Percentiles rank a stretch among this genome's conserved stretches.
These are phyloP conservation scores for Molossus alvarezi DNA, from an alignment of 2,797 vertebrate species.

Conservation along the genomic window DNA sequence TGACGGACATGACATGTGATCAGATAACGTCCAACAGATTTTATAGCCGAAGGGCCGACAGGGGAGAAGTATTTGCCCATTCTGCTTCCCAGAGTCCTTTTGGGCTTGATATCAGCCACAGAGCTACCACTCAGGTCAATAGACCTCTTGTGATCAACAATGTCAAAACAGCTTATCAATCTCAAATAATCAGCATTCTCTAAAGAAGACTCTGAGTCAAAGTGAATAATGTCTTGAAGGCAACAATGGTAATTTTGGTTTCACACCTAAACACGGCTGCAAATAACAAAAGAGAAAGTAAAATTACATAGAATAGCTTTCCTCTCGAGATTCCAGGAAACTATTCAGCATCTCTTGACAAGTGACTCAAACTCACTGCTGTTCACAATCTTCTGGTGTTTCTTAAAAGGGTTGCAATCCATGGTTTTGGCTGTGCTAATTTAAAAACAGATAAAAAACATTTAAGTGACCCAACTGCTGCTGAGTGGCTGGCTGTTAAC, in stretches of 20 bases:
- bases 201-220: conserved; percentile 7
- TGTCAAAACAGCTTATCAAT: conserved; percentile 56
- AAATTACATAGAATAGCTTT: conserved; percentile 57
- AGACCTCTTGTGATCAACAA: conserved; percentile 13
- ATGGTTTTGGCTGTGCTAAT: conserved; percentile 53
- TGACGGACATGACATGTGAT: background rate
- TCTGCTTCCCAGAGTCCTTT: background rate
- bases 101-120: background rate
- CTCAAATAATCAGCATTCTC: conserved; percentile 51
- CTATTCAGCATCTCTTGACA: conserved; percentile 49
- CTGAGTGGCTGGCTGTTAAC: conserved; percentile 62
- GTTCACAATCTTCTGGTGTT: conserved; percentile 53
- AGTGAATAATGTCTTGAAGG: conserved; percentile 65
- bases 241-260: conserved; percentile 48
- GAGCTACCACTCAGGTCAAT: background rate
- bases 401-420: conserved; percentile 69
- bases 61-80: background rate
- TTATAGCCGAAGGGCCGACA: conserved; percentile 9
- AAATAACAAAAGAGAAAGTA: conserved; percentile 58
- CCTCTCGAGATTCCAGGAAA: conserved; percentile 10
- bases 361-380: conserved; percentile 52
- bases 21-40: background rate
- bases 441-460: conserved; percentile 74
- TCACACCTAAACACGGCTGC: conserved; percentile 43
- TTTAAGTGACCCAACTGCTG: conserved; percentile 34